These are phyloP conservation scores for Aporrectodea caliginosa DNA, from an alignment of 1,140 invertebrate genomes.

Conservation along the genomic window DNA sequence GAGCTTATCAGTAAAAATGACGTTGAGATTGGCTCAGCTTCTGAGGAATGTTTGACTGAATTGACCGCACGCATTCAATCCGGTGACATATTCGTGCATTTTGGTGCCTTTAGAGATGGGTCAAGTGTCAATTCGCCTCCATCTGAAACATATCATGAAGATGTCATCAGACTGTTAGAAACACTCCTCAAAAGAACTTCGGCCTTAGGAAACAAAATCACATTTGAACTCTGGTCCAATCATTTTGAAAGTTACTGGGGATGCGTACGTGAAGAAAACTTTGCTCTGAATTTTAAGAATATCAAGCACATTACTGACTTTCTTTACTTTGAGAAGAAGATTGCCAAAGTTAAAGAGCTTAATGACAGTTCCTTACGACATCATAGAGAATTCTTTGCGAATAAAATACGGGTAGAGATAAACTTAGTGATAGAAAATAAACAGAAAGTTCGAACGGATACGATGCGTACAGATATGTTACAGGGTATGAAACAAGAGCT, in stretches of 20 bases:
- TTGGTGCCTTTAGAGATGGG: not conserved
- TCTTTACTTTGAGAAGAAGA: not conserved
- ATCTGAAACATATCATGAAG: not conserved
- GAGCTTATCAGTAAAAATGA: not conserved
- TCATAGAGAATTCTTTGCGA: not conserved
- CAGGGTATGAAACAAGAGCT: not conserved
- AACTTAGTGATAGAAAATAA: not conserved
- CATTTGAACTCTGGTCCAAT: not conserved
- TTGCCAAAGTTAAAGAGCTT: not conserved
- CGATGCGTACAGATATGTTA: not conserved
- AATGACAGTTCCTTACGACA: not conserved
- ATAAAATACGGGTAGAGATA: not conserved
- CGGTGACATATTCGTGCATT: not conserved
- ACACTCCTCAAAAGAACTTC: not conserved
- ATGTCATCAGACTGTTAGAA: not conserved
- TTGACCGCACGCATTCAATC: not conserved
- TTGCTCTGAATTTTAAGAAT: not conserved
- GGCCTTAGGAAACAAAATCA: not conserved
- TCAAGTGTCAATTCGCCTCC: not conserved
- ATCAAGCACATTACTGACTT: not conserved
- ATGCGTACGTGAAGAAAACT: not conserved
- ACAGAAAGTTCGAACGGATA: not conserved
- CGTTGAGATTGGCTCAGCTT: not conserved
- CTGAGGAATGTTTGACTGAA: not conserved
- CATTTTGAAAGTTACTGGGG: not conserved